Evolutionary conservation across 1,140 invertebrate species (phyloP), one percentile per base, ranked within the genome.

Genomic region (Nasonia longicornis): DNA sequence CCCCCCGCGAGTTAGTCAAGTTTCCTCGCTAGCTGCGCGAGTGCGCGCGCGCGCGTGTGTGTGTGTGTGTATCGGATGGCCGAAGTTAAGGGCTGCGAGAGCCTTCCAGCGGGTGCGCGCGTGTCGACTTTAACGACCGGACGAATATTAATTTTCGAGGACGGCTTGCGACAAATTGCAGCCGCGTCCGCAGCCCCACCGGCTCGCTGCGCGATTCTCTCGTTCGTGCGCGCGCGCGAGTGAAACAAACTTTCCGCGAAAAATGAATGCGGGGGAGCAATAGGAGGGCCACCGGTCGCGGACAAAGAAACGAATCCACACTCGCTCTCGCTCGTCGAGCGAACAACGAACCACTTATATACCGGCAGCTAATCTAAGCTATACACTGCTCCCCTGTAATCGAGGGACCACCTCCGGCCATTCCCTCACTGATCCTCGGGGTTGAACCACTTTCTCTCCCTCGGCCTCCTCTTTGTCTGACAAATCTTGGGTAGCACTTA

Each of bases 1-100:
- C 58, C 26, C 26, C 26, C 26, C n/a, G 22, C 64, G 52, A 79
- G 77, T 78, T 78, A 78, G 26, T 31, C 67, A 70, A 78, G 77
- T 78, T 78, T 52, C 77, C 66, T 70, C 20, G 29, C 35, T 26
- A 26, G 26, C 26, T 26, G 26, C 1, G 1, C 26, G 26, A 26
- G 26, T 26, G 26, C 1, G 26, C 26, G 26, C 26, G 26, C 0
- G 26, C 26, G 26, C 0, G 26, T 1, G 29, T 12, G 20, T 52
- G 3, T 66, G 63, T 66, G 66, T 77, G 52, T 67, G 16, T 29
- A 48, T 22, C 12, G 52, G n/a, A 14, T 67, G 52, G 16, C 52
- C 16, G 52, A 58, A 58, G 52, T 58, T 58, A 20, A 58, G 20
- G 16, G 52, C 20, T 20, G 2, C 7, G 16, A 58, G 20, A 58